Conservation (phyloP, 2,797 vertebrate genomes). For the Neosilurus hyrtlii region DNA sequence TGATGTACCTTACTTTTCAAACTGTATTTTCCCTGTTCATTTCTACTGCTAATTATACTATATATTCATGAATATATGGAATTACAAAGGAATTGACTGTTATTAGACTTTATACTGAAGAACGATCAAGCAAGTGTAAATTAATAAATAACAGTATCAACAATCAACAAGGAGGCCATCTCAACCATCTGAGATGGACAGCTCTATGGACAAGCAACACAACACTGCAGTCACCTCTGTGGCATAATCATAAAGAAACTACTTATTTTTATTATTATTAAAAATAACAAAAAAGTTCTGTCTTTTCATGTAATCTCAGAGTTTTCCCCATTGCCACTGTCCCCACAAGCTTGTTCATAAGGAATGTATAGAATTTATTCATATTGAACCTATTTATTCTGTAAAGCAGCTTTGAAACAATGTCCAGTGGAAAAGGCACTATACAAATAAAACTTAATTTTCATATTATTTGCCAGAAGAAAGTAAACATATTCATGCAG, state of each 20-base stretch:
- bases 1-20: too few species aligned
- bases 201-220: not conserved
- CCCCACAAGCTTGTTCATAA: too few species aligned
- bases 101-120: not conserved
- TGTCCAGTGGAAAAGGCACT: too few species aligned
- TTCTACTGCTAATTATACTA: not conserved
- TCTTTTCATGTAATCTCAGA: too few species aligned
- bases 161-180: not conserved
- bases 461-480: not conserved
- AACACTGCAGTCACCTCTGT: not conserved
- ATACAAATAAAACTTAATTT: too few species aligned
- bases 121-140: not conserved
- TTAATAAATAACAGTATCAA: rapidly evolving
- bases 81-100: not conserved
- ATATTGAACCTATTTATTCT: too few species aligned
- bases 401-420: too few species aligned
- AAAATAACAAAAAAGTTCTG: too few species aligned
- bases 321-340: too few species aligned
- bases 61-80: not conserved
- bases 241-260: not conserved
- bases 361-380: too few species aligned
- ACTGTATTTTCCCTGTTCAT: too few species aligned
- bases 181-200: not conserved
- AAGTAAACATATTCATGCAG: not conserved
- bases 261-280: too few species aligned